phyloP scores from a whole-genome alignment of 1,140 invertebrate genomes.

The Drosophila trapezifrons region DNA sequence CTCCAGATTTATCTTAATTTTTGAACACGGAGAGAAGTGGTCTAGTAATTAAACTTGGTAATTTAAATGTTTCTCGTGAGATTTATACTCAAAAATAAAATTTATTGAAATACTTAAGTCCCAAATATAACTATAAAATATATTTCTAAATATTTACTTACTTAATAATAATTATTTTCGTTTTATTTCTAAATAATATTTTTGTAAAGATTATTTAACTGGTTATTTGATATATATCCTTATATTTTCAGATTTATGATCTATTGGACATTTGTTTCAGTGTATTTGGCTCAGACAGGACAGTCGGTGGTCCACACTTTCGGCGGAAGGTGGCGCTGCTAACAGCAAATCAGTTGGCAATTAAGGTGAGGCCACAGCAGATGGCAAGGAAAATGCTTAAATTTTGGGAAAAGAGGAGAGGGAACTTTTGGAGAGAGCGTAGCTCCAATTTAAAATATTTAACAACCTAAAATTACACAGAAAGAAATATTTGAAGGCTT shows the following conservation, averaged over 20 bases:
- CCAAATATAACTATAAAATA: too few species aligned
- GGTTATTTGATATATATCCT: too few species aligned
- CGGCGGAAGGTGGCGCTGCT: conserved; percentile 48
- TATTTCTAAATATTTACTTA: too few species aligned
- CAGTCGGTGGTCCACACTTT: conserved; percentile 52
- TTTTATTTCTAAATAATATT: too few species aligned
- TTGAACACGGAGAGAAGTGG: neutral
- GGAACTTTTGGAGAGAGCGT: neutral
- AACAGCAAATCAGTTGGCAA: conserved; percentile 50
- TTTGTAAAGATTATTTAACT: too few species aligned
- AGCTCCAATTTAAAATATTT: conserved; percentile 7
- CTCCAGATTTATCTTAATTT: conserved; percentile 22
- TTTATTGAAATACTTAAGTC: too few species aligned
- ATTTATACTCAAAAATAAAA: too few species aligned
- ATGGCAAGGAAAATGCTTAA: conserved; percentile 12
- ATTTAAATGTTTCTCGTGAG: too few species aligned
- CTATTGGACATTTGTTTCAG: neutral
- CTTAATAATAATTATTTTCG: too few species aligned
- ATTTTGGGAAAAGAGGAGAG: neutral
- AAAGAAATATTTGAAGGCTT: neutral
- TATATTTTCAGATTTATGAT: neutral
- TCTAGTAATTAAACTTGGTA: neutral
- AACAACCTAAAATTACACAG: neutral
- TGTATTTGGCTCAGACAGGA: conserved; percentile 19
- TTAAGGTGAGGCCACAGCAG: conserved; percentile 36